A percentile compares a stretch with the other conserved stretches of the same genome.
Evolutionary conservation across 1,140 invertebrate genomes (phyloP).

Genomic region (Orchestia grillus): DNA sequence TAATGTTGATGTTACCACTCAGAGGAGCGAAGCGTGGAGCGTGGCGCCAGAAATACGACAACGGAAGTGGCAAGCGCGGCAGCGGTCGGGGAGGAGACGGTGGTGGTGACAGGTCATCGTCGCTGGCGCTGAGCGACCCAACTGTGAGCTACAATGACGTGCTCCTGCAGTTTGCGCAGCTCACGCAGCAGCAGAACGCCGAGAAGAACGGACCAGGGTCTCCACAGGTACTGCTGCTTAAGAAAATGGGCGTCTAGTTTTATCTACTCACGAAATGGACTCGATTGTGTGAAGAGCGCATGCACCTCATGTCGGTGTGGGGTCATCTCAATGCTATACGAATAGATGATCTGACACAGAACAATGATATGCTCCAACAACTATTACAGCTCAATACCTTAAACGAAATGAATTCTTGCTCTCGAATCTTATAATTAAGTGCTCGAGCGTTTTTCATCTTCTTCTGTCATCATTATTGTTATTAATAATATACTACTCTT

Average conservation of each 20-base stretch:
- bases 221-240: slow-evolving; percentile 59
- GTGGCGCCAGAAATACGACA: slow-evolving; percentile 63
- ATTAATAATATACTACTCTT: too few species aligned
- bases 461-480: too few species aligned
- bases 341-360: not conserved
- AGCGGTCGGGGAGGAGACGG: not conserved
- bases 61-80: slow-evolving; percentile 61
- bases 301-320: not conserved
- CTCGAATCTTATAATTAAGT: too few species aligned
- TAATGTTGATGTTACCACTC: not conserved
- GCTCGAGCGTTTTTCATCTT: too few species aligned
- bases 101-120: slow-evolving; percentile 62
- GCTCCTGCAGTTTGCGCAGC: slow-evolving; percentile 64
- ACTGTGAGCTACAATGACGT: slow-evolving; percentile 66
- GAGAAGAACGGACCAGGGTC: slow-evolving; percentile 62
- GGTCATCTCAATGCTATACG: not conserved
- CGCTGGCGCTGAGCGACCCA: slow-evolving; percentile 63
- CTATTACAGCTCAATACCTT: too few species aligned
- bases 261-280: not conserved
- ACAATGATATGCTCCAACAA: too few species aligned
- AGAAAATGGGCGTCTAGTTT: not conserved
- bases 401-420: too few species aligned
- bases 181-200: slow-evolving; percentile 62
- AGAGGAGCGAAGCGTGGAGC: slow-evolving; percentile 64
- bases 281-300: not conserved